A percentile compares a stretch with the other conserved stretches of the same genome.
Evolutionary conservation across 2,797 vertebrate species (phyloP).

Genomic region (Gephyroberyx darwinii): DNA sequence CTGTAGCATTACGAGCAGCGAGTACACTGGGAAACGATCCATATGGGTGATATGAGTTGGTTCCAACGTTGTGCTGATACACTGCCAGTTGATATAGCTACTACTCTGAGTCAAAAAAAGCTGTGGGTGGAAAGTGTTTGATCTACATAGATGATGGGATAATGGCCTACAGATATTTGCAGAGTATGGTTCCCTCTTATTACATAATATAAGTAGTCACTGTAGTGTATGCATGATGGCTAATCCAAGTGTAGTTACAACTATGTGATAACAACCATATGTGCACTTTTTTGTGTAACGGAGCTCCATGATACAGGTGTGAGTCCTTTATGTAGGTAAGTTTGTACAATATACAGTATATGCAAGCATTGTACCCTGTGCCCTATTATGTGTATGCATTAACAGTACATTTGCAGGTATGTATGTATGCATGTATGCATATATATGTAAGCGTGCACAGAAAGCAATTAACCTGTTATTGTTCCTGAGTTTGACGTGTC

Average conservation of each 20-base stretch:
- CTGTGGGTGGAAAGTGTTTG: neutral
- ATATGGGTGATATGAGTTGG: slow-evolving; percentile 26
- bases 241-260: neutral
- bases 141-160: slow-evolving; percentile 1
- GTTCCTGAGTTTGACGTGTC: slow-evolving; percentile 94
- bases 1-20: slow-evolving; percentile 37
- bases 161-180: neutral
- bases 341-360: neutral
- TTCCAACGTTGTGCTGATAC: slow-evolving; percentile 16
- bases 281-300: too few species aligned
- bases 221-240: neutral
- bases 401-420: too few species aligned
- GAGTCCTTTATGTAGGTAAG: neutral
- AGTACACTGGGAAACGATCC: slow-evolving; percentile 32
- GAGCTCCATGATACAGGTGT: neutral
- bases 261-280: too few species aligned
- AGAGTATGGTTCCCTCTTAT: neutral
- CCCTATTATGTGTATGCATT: too few species aligned
- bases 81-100: neutral
- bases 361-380: too few species aligned
- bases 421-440: neutral
- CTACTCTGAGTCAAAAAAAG: neutral
- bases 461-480: slow-evolving; percentile 90
- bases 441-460: neutral
- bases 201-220: neutral